phyloP scores from a whole-genome alignment of 2,888 invertebrate genomes.

The Philopedon plagiatum region DNA sequence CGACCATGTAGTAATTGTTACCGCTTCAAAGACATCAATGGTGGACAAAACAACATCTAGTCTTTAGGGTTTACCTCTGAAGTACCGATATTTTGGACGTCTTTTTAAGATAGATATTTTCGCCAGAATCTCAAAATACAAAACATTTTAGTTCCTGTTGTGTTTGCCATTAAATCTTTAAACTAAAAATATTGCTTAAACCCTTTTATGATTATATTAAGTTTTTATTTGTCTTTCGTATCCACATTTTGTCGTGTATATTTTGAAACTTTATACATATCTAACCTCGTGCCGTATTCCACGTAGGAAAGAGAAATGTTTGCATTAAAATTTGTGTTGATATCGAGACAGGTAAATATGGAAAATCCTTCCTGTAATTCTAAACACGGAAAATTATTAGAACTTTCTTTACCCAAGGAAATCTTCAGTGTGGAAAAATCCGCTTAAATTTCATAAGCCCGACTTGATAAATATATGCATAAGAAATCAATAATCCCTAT shows the following conservation, averaged over 20 bases:
- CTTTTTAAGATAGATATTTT: neutral
- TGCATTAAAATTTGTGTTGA: slow-evolving; percentile 14
- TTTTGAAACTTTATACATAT: neutral
- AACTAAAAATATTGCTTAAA: neutral
- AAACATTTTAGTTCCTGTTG: neutral
- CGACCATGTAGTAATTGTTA: too few relatives aligned
- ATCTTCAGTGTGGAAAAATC: neutral
- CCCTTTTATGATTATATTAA: slow-evolving; percentile 4
- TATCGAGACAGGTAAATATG: slow-evolving; percentile 16
- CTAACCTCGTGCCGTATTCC: neutral
- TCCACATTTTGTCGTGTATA: slow-evolving; percentile 13
- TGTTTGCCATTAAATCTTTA: slow-evolving; percentile 3
- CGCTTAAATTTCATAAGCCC: neutral
- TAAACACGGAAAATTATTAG: slow-evolving; percentile 3
- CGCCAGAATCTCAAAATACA: neutral
- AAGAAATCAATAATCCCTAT: neutral
- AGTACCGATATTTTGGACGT: neutral
- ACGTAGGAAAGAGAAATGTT: slow-evolving; percentile 6
- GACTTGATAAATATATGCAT: neutral
- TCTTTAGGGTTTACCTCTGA: too few relatives aligned
- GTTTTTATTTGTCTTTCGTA: slow-evolving; percentile 14
- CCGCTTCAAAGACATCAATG: too few relatives aligned
- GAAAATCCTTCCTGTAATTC: slow-evolving; percentile 6
- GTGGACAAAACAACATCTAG: too few relatives aligned
- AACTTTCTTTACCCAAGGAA: neutral